Percentiles rank a stretch among this genome's conserved stretches.
These are phyloP conservation scores for Trachurus trachurus DNA, from an alignment of 2,797 vertebrate species.

Conservation along the genomic window DNA sequence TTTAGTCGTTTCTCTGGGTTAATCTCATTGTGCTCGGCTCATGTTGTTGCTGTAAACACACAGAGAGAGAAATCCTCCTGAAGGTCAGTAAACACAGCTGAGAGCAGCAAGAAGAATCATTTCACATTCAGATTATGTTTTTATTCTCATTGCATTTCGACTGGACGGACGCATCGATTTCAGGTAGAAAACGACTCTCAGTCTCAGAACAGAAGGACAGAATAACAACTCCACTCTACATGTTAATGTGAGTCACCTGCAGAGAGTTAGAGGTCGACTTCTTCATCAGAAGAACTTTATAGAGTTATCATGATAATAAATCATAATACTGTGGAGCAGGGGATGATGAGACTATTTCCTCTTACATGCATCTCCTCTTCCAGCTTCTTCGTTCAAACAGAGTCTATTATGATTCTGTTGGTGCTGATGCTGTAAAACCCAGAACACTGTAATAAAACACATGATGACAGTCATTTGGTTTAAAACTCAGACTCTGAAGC, in stretches of 20 bases:
- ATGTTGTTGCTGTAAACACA: conserved; percentile 38
- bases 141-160: background rate
- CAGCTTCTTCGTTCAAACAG: background rate
- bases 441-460: background rate
- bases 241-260: no score
- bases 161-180: background rate
- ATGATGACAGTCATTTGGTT: no score
- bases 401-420: no score
- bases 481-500: background rate
- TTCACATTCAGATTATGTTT: conserved; percentile 23
- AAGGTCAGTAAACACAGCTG: conserved; percentile 53
- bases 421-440: no score
- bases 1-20: conserved; percentile 36
- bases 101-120: conserved; percentile 7
- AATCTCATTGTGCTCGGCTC: conserved; percentile 44
- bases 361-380: conserved; percentile 12
- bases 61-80: conserved; percentile 26
- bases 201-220: no score
- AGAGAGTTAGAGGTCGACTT: no score
- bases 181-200: background rate
- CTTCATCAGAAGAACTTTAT: no score
- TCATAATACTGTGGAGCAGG: no score
- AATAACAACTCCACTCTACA: no score
- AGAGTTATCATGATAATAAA: no score
- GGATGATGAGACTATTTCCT: background rate